These are phyloP conservation scores for Triplophysa siluroides DNA, from an alignment of 2,113 vertebrate genomes.

Conservation along the genomic window DNA sequence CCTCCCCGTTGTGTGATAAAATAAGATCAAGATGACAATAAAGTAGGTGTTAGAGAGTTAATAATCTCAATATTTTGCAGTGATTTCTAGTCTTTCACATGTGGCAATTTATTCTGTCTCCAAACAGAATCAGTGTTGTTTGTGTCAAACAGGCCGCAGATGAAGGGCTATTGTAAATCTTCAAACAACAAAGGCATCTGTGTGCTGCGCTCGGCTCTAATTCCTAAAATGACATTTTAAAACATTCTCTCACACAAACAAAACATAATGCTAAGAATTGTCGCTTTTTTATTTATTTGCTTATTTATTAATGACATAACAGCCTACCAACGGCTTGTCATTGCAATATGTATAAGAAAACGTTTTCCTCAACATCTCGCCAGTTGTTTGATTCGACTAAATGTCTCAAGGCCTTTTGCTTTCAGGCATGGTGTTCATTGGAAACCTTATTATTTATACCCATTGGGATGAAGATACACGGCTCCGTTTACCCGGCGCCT, in stretches of 20 bases:
- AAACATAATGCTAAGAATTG: neutral
- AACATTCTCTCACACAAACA: neutral
- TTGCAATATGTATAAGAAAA: no score
- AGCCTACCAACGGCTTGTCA: no score
- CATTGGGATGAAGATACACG: neutral
- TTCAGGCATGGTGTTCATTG: neutral
- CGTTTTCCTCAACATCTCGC: no score
- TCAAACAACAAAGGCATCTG: neutral
- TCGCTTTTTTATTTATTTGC: no score
- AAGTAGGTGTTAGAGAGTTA: neutral
- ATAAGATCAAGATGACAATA: neutral
- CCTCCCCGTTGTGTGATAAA: neutral
- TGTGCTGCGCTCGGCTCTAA: neutral
- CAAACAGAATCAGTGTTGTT: neutral
- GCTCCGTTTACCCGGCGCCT: neutral
- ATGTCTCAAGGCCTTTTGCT: neutral
- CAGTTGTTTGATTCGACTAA: neutral
- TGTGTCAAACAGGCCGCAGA: neutral
- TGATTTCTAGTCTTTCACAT: neutral
- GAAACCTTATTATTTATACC: neutral
- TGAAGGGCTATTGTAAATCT: neutral
- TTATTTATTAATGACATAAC: no score
- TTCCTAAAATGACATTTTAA: neutral
- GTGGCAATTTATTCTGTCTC: neutral
- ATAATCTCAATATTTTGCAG: neutral